Evolutionary conservation across 2,113 vertebrate genomes (phyloP).

Genomic region (Meles meles): DNA sequence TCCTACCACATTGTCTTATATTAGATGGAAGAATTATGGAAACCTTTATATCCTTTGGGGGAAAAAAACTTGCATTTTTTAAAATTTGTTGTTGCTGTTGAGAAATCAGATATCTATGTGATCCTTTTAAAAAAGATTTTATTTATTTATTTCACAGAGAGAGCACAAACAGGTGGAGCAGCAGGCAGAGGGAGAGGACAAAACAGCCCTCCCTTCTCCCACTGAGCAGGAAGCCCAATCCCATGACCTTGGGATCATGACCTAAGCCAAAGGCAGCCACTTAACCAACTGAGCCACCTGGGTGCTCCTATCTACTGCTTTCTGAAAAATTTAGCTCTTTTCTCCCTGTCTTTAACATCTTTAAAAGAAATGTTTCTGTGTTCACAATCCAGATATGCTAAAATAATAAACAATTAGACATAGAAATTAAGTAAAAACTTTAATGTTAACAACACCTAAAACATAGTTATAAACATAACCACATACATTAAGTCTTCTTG

Average conservation of each 20-base stretch:
- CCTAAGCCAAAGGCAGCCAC: no score
- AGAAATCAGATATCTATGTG: neutral
- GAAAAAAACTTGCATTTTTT: neutral
- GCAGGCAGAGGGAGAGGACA: neutral
- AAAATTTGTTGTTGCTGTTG: neutral
- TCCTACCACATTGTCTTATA: neutral
- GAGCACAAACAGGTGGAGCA: neutral
- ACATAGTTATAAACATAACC: neutral
- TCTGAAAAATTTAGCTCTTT: neutral
- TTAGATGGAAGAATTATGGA: neutral
- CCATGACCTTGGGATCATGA: no score
- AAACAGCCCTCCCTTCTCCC: neutral
- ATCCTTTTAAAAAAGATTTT: neutral
- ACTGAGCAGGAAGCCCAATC: no score
- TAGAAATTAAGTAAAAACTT: neutral
- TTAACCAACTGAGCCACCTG: no score
- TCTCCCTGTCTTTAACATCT: neutral
- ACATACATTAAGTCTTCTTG: neutral
- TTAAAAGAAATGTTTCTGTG: neutral
- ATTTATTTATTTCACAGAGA: neutral
- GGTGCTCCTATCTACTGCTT: neutral
- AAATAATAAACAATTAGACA: neutral
- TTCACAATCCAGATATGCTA: neutral
- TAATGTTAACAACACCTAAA: neutral
- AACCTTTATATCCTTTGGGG: neutral